A percentile compares a stretch with the other conserved stretches of the same genome.
These are phyloP conservation scores for Neoniphon sammara DNA, from an alignment of 2,797 vertebrate species.

Conservation along the genomic window DNA sequence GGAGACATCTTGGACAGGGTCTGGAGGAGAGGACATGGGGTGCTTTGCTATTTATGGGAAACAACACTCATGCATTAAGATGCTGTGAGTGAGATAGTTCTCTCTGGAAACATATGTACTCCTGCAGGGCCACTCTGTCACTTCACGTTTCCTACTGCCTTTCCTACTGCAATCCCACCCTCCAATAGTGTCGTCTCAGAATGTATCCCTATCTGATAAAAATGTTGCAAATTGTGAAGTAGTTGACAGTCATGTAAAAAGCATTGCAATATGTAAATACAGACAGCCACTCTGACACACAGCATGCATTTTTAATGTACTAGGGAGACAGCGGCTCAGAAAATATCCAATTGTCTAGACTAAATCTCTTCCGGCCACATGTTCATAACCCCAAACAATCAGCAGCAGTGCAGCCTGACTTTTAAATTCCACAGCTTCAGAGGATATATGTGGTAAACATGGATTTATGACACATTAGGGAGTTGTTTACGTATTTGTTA, in stretches of 20 bases:
- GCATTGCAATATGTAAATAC: background rate
- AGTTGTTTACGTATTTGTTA: too few relatives aligned
- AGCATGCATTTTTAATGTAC: conserved; percentile 28
- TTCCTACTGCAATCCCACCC: background rate
- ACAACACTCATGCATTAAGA: background rate
- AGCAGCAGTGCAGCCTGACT: background rate
- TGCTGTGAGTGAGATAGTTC: background rate
- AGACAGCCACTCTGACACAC: background rate
- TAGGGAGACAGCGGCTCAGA: conserved; percentile 15
- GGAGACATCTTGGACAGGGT: conserved; percentile 93
- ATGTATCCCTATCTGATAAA: background rate
- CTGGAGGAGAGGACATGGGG: conserved; percentile 70
- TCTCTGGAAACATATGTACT: background rate
- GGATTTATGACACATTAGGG: background rate
- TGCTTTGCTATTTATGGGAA: background rate
- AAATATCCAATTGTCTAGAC: background rate
- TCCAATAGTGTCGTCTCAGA: too few relatives aligned
- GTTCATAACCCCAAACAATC: background rate
- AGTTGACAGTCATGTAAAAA: background rate
- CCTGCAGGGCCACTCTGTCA: too few relatives aligned
- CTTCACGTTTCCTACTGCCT: too few relatives aligned
- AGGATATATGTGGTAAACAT: background rate
- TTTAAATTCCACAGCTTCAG: background rate
- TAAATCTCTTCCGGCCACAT: background rate
- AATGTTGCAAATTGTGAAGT: background rate